These are phyloP conservation scores for Cepphus grylle DNA, from an alignment of 2,113 vertebrate species.

Conservation along the genomic window DNA sequence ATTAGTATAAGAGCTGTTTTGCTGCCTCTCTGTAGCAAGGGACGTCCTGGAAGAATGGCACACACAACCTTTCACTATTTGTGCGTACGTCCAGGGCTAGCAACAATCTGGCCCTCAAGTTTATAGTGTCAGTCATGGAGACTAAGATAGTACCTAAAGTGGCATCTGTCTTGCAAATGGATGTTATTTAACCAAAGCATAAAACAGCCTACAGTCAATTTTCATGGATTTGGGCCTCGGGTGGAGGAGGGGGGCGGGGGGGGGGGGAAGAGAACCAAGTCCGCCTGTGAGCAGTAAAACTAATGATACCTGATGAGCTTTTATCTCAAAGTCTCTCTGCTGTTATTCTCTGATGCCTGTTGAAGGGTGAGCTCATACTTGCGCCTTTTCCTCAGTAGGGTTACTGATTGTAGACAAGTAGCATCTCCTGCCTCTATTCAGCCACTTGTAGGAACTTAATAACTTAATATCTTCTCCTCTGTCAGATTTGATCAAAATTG, in stretches of 20 bases:
- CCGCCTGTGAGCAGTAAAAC: constrained; percentile 4
- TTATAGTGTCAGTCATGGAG: neutral
- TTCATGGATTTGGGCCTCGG: neutral
- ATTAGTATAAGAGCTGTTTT: neutral
- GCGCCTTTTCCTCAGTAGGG: neutral
- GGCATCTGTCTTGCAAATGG: constrained; percentile 16
- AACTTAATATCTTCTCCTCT: constrained; percentile 7
- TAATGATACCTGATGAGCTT: constrained; percentile 5
- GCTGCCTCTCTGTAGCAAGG: neutral
- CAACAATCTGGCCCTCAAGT: neutral
- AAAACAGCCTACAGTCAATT: neutral
- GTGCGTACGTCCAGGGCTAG: neutral
- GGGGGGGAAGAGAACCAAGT: neutral
- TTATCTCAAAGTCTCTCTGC: constrained; percentile 6
- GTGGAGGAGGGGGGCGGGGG: neutral
- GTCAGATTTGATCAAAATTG: constrained; percentile 41
- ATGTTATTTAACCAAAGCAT: constrained; percentile 19
- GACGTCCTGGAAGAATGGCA: neutral
- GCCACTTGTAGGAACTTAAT: neutral
- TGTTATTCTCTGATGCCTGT: neutral
- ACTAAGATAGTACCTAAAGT: neutral
- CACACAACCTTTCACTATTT: neutral
- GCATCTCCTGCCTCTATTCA: constrained; percentile 4
- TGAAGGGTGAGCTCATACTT: constrained; percentile 37
- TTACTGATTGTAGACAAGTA: neutral